These are phyloP conservation scores for Burhinus bistriatus DNA, from an alignment of 2,113 vertebrate species.

Conservation along the genomic window DNA sequence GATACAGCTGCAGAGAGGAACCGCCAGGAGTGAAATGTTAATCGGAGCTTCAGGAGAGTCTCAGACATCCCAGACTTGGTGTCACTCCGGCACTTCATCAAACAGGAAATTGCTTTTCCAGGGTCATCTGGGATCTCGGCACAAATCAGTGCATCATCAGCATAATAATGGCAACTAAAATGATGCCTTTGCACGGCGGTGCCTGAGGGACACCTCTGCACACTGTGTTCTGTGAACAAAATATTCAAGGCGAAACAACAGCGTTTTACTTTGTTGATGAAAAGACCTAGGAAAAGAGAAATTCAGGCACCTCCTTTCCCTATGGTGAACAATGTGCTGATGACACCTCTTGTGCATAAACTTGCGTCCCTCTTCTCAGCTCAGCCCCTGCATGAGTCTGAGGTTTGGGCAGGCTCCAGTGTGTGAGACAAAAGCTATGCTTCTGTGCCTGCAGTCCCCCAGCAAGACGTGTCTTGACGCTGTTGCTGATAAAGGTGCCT, in stretches of 20 bases:
- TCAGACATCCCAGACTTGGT: conserved; percentile 21
- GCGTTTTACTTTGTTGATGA: not conserved
- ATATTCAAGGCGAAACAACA: not conserved
- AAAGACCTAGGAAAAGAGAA: not conserved
- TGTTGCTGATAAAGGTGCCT: not conserved
- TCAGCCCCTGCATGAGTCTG: rapidly evolving
- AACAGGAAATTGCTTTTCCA: conserved; percentile 67
- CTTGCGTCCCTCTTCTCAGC: not conserved
- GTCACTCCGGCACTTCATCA: conserved; percentile 47
- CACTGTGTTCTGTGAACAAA: not conserved
- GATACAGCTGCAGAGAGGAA: not conserved
- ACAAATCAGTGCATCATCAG: not conserved
- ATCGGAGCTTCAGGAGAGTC: conserved; percentile 1
- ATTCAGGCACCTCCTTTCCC: not conserved
- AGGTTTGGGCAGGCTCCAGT: not conserved
- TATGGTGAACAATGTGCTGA: rapidly evolving
- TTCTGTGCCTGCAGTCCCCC: not conserved
- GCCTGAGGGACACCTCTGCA: not conserved
- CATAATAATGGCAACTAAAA: not conserved
- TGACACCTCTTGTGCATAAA: rapidly evolving
- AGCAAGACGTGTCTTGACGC: rapidly evolving
- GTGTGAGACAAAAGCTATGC: not conserved
- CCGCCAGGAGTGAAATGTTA: not conserved
- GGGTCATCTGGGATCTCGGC: not conserved
- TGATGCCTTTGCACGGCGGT: not conserved